phyloP scores from a whole-genome alignment of 2,797 vertebrate genomes.

The Loris lydekkerianus region DNA sequence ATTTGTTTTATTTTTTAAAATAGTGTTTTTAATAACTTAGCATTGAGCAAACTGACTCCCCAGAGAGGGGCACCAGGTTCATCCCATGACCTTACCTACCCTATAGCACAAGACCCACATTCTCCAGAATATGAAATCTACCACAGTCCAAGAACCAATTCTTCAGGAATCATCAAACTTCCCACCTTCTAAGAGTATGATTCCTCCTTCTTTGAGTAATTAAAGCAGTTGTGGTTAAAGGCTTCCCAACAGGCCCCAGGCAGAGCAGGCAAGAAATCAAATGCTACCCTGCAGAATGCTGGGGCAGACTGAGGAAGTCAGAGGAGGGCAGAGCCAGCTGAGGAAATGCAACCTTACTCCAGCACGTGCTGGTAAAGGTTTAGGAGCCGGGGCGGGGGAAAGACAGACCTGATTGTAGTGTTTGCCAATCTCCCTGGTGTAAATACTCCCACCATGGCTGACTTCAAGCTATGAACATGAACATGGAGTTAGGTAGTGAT shows the following conservation, averaged over 20 bases:
- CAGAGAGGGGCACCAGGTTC: background rate
- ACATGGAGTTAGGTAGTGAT: background rate
- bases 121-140: background rate
- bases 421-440: background rate
- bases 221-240: background rate
- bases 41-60: background rate
- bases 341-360: background rate
- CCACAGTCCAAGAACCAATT: background rate
- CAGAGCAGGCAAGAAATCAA: background rate
- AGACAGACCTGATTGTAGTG: background rate
- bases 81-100: background rate
- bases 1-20: background rate
- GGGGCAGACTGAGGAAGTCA: background rate
- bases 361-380: background rate
- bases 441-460: background rate
- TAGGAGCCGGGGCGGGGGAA: accelerated
- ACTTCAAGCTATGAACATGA: background rate
- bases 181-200: background rate
- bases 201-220: background rate
- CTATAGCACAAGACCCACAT: background rate
- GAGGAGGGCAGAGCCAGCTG: background rate
- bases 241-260: background rate
- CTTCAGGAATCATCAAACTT: background rate
- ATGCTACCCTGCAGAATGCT: background rate
- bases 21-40: background rate